Conservation (phyloP, 2,888 invertebrate species). For the Pollenia labialis region DNA sequence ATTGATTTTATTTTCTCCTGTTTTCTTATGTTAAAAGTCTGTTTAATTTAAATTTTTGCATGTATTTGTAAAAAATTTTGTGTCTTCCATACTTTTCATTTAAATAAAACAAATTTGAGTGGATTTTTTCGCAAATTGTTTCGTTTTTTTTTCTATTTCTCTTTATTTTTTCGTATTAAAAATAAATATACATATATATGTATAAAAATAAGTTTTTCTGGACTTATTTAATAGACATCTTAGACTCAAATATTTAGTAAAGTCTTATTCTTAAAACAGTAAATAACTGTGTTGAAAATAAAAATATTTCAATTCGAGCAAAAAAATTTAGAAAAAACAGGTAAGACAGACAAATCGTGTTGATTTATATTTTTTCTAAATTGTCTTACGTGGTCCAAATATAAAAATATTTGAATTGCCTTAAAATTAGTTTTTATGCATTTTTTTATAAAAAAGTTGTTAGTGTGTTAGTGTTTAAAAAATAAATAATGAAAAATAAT, state of each 20-base stretch:
- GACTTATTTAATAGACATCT: conserved; percentile 60
- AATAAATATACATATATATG: too few relatives aligned
- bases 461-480: conserved; percentile 7
- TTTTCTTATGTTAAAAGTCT: neutral
- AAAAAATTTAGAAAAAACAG: conserved; percentile 42
- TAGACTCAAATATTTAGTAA: conserved; percentile 77
- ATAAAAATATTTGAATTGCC: conserved; percentile 31
- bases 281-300: conserved; percentile 75
- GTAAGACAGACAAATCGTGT: conserved; percentile 48
- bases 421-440: neutral
- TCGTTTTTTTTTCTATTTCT: conserved; percentile 17
- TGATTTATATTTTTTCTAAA: neutral
- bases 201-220: conserved; percentile 42
- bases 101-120: conserved; percentile 33
- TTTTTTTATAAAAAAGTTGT: neutral
- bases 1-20: conserved; percentile 16
- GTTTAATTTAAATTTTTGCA: neutral
- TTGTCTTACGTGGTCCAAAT: conserved; percentile 25
- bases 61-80: conserved; percentile 1
- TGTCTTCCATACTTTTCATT: neutral
- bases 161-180: conserved; percentile 17
- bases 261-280: conserved; percentile 81
- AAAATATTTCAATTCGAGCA: conserved; percentile 24
- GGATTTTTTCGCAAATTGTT: conserved; percentile 36
- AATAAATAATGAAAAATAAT: too few relatives aligned